Percentiles rank a stretch among this genome's conserved stretches.
phyloP scores from a whole-genome alignment of 2,113 vertebrate species.

The Synodontis membranacea region DNA sequence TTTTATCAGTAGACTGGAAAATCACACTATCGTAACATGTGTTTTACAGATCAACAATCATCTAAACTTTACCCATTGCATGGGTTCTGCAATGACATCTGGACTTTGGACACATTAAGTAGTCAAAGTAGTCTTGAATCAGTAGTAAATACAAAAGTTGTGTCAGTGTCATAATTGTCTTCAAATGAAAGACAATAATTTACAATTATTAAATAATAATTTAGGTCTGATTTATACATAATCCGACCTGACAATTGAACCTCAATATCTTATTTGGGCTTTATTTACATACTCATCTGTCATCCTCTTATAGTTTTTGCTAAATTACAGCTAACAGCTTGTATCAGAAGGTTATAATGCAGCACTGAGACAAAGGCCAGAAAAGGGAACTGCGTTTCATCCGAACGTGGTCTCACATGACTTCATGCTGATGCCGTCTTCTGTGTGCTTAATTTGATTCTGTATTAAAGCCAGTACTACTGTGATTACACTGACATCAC shows the following conservation, averaged over 20 bases:
- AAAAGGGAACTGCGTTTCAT: constrained; percentile 55
- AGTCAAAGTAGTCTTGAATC: not conserved
- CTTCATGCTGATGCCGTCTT: constrained; percentile 32
- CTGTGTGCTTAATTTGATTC: constrained; percentile 31
- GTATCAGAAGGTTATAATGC: constrained; percentile 40
- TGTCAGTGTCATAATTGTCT: not conserved
- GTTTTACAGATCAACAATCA: not conserved
- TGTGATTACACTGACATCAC: constrained; percentile 30
- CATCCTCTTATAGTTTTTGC: not conserved
- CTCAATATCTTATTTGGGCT: not conserved
- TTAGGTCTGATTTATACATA: not conserved
- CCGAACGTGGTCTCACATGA: constrained; percentile 38
- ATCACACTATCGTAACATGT: not conserved
- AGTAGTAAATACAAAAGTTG: not conserved
- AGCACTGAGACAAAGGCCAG: constrained; percentile 52
- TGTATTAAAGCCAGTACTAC: constrained; percentile 34
- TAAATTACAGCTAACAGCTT: constrained; percentile 38
- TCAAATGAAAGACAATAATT: not conserved
- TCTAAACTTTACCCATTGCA: not conserved
- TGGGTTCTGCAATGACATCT: not conserved
- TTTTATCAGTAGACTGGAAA: not conserved
- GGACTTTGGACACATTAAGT: not conserved
- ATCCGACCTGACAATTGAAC: not conserved
- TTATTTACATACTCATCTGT: not conserved
- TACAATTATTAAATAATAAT: no score